Evolutionary conservation across 2,888 invertebrate species (phyloP), one percentile per base, ranked within the genome.

Genomic region (Lutraria lutraria): DNA sequence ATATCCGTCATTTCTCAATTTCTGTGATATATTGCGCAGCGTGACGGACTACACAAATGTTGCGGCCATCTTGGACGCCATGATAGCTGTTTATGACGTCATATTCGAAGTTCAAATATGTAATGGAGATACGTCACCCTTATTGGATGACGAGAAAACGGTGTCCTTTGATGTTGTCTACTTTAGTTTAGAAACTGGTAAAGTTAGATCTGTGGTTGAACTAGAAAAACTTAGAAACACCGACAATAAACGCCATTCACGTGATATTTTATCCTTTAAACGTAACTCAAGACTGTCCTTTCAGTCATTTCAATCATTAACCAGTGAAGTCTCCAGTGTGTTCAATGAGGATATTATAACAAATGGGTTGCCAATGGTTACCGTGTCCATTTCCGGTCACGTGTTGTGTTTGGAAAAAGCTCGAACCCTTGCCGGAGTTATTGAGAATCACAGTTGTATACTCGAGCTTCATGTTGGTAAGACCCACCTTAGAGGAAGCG

Each of bases 391-490:
- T 84, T 94, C 95, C 10, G 96, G 95, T 19, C 94, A 96, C 86
- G 94, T 93, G 80, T 92, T 96, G 29, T 91, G 94, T 29, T 93
- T 94, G 8, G 92, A 93, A 15, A 91, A 95, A 52, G 92, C 95
- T 15, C 92, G 93, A 72, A 93, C 94, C 12, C 88, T 96, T 29
- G 94, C 95, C 8, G 85, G 88, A 1, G 92, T 96, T 16, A 88
- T 96, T 19, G 92, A 90, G 72, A 92, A 93, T 31, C 93, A 95
- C 86, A 90, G 94, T 31, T 96, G 96, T 87, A 94, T 96, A 80
- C 87, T 95, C 83, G 96, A 96, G 90, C 91, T 96, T n/a, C 94
- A 94, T 76, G 88, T 96, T 15, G 96, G 95, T 12, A 96, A 96
- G 90, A 95, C 95, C 2, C 95, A 95, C 88, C 88, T 96, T 21